Conservation (phyloP, 2,797 vertebrate genomes). For the Loriculus beryllinus region DNA sequence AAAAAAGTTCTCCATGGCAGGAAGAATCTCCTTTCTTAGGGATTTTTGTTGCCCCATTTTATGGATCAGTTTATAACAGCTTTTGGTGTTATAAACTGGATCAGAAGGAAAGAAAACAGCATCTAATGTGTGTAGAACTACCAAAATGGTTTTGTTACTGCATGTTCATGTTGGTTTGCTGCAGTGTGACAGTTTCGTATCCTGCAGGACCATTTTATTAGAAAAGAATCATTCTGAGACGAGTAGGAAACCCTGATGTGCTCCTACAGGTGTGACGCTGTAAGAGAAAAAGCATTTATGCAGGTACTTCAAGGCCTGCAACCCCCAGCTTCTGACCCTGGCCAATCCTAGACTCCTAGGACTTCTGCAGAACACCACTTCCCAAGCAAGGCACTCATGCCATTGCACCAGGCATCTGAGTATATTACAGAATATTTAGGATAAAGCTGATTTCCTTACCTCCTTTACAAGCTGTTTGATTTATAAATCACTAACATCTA, state of each 20-base stretch:
- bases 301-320: background rate
- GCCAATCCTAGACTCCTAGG: fast-evolving
- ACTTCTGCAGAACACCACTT: background rate
- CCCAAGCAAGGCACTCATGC: background rate
- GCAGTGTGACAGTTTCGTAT: background rate
- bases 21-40: background rate
- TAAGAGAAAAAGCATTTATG: background rate
- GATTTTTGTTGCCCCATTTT: background rate
- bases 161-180: background rate
- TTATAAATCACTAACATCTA: background rate
- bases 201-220: background rate
- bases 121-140: background rate
- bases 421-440: background rate
- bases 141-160: background rate
- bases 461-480: background rate
- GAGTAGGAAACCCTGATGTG: background rate
- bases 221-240: too few relatives aligned
- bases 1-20: background rate
- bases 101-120: background rate
- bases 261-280: background rate
- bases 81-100: background rate
- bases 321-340: fast-evolving
- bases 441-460: background rate
- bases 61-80: background rate
- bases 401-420: background rate